phyloP scores from a whole-genome alignment of 2,888 invertebrate species.

The Mesopsocus fuscifrons region DNA sequence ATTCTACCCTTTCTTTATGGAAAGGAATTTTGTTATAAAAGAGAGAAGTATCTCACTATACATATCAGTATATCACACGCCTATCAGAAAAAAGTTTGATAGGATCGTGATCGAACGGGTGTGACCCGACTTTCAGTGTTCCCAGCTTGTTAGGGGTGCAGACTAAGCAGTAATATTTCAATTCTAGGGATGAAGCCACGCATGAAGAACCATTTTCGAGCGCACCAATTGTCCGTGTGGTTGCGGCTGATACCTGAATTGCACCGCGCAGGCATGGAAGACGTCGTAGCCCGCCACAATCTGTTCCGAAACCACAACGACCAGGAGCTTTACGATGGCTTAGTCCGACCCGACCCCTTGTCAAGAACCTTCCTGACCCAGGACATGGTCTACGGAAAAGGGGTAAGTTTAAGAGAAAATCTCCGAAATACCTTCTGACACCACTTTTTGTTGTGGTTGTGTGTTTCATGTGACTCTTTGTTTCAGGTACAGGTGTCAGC shows the following conservation, averaged over 20 bases:
- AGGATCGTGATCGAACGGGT: no score
- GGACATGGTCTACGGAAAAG: constrained; percentile 2
- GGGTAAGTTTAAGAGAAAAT: not conserved
- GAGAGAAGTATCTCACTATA: no score
- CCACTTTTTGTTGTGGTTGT: no score
- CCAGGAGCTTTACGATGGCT: constrained; percentile 72
- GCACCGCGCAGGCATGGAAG: constrained; percentile 66
- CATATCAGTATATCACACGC: no score
- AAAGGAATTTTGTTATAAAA: no score
- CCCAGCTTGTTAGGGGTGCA: no score
- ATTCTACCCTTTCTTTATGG: no score
- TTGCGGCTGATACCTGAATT: constrained; percentile 80
- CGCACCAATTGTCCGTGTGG: constrained; percentile 92
- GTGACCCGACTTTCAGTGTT: no score
- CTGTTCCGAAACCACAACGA: constrained; percentile 79
- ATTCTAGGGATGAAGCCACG: constrained; percentile 75
- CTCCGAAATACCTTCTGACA: no score
- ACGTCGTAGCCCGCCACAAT: constrained; percentile 71
- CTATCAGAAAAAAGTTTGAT: no score
- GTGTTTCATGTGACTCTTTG: not conserved
- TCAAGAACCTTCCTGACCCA: constrained; percentile 41
- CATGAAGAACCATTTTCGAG: constrained; percentile 82
- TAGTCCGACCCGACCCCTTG: constrained; percentile 69
- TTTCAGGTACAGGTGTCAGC: not conserved
- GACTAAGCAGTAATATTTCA: no score